Percentiles rank a stretch among this genome's conserved stretches.
phyloP scores from a whole-genome alignment of 1,140 invertebrate genomes.

The Hypsibius dujardini region DNA sequence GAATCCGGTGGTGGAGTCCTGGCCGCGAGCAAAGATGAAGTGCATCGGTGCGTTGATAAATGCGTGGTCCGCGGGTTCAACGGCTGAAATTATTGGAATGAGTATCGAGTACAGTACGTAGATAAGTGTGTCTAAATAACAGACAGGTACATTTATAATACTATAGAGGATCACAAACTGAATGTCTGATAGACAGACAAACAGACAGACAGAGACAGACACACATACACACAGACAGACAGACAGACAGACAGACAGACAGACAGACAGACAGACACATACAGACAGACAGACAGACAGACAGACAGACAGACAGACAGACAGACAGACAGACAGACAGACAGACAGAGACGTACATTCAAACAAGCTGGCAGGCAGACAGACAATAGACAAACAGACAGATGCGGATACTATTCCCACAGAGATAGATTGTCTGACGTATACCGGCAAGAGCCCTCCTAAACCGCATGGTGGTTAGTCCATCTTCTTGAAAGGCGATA shows the following conservation, averaged over 20 bases:
- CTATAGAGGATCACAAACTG: not conserved
- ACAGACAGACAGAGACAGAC: not conserved
- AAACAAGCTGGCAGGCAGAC: not conserved
- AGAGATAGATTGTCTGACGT: not conserved
- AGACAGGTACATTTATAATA: not conserved
- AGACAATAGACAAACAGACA: constrained; percentile 17
- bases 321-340: constrained; percentile 10
- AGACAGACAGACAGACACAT: not conserved
- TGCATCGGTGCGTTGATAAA: constrained; percentile 65
- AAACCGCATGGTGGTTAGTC: constrained; percentile 70
- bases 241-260: constrained; percentile 6
- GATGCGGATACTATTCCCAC: not conserved
- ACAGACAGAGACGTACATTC: not conserved
- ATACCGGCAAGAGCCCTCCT: constrained; percentile 50
- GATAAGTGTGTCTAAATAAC: too few species aligned
- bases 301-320: too few species aligned
- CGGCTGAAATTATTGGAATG: constrained; percentile 33
- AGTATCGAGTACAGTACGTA: not conserved
- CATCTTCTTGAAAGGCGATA: constrained; percentile 66
- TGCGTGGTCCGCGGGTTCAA: constrained; percentile 62
- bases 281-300: constrained; percentile 14
- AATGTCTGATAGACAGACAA: not conserved
- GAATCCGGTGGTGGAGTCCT: constrained; percentile 48
- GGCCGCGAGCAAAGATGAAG: constrained; percentile 81
- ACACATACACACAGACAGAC: constrained; percentile 9